Percentiles rank a stretch among this genome's conserved stretches.
phyloP scores from a whole-genome alignment of 2,888 invertebrate species.

The Synergus japonicus region DNA sequence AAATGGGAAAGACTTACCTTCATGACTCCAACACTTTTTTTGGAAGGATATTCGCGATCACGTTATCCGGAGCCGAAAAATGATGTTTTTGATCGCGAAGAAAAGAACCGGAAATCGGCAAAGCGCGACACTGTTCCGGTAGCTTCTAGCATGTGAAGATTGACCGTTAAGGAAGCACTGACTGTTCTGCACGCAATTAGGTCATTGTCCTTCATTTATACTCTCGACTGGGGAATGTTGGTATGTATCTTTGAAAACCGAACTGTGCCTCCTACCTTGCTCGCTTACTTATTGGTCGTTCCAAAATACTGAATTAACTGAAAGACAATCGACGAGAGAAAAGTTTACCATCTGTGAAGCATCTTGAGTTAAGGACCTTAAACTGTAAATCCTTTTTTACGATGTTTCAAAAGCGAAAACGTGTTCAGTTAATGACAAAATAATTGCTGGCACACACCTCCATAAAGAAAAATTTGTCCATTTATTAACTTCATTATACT shows the following conservation, averaged over 20 bases:
- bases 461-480: background rate
- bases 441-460: background rate
- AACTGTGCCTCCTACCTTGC: constrained; percentile 57
- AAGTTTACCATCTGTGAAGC: constrained; percentile 26
- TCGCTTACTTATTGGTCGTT: constrained; percentile 18
- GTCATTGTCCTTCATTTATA: constrained; percentile 77
- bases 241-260: constrained; percentile 55
- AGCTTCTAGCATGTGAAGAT: constrained; percentile 56
- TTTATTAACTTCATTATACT: constrained; percentile 20
- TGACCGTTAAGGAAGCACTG: constrained; percentile 70
- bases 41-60: background rate
- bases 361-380: background rate
- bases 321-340: background rate
- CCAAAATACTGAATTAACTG: constrained; percentile 10
- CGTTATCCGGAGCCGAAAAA: background rate
- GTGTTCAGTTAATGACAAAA: background rate
- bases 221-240: constrained; percentile 61
- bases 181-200: constrained; percentile 75
- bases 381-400: background rate
- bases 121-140: constrained; percentile 22
- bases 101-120: constrained; percentile 23
- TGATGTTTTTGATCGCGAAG: background rate
- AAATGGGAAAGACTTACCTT: background rate
- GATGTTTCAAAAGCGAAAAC: background rate
- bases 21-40: background rate